These are phyloP conservation scores for Gambusia affinis DNA, from an alignment of 2,113 vertebrate species.

Conservation along the genomic window DNA sequence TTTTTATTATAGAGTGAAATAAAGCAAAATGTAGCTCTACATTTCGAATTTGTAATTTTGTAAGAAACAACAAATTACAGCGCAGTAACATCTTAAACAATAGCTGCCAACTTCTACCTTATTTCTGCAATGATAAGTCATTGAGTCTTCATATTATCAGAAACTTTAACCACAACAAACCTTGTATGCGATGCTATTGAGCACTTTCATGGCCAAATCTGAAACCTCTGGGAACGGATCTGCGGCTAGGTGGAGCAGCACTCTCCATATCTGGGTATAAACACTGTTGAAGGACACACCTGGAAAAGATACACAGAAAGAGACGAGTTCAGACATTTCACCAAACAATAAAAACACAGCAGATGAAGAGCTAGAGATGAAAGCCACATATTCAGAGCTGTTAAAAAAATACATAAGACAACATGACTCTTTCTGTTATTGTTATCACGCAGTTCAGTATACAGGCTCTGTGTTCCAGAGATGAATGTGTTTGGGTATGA, in stretches of 20 bases:
- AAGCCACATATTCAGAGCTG: neutral
- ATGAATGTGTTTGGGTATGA: no score
- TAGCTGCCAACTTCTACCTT: neutral
- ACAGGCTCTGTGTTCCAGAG: no score
- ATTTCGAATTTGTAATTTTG: neutral
- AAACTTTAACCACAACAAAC: slow-evolving; percentile 66
- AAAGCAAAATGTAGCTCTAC: neutral
- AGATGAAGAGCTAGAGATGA: neutral
- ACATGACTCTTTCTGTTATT: no score
- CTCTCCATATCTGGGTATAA: slow-evolving; percentile 98
- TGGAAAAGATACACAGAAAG: slow-evolving; percentile 44
- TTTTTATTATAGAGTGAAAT: neutral
- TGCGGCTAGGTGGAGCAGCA: slow-evolving; percentile 92
- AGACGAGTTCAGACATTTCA: neutral
- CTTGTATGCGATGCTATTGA: slow-evolving; percentile 98
- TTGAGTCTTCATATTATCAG: neutral
- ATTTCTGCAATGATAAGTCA: neutral
- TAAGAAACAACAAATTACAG: neutral
- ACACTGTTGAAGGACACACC: slow-evolving; percentile 99
- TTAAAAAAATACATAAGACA: neutral
- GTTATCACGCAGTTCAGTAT: no score
- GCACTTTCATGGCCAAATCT: slow-evolving; percentile 96
- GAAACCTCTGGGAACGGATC: slow-evolving; percentile 97
- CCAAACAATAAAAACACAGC: neutral
- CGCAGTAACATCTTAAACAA: neutral